Base-by-base conservation (phyloP, 2,113 vertebrate genomes). In the Gorsachius goisagi region DNA sequence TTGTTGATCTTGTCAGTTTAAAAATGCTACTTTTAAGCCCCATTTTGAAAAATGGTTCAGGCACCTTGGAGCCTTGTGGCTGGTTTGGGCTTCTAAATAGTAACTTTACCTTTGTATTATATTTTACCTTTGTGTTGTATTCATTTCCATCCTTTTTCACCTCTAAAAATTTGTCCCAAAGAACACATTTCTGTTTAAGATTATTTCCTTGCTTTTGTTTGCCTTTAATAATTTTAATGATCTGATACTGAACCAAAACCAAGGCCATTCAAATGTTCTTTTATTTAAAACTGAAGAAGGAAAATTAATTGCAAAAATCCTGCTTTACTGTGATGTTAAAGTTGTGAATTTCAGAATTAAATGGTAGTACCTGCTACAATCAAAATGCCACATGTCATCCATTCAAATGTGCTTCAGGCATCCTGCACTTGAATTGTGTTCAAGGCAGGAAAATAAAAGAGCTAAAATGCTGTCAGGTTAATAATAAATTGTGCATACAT, bases 401-500 rank as follows among this genome's bases (percentile, higher is more conserved):
- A 80, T 94, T 97, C 89, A 94, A 6, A 81, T 95, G 52, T 87
- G 64, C 94, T 97, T 97, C 82, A 93, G 66, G 77, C 66, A 83
- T 92, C 63, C 75, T 56, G 39, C 92, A 90, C 84, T 89, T 94
- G 76, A 83, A 95, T 66, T 78, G 23, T 84, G 53, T 83, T 39
- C 41, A 89, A 81, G 71, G 55, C 73, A 76, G 63, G 76, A 44
- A 87, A 97, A 88, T 49, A 93, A 95, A 90, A 95, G 62, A 97
- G 45, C 91, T 92, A 85, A 95, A 96, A 37, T 0, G 19, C 81
- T 96, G 96, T 95, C 96, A 97, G 71, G 77, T 95, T 94, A 96
- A 96, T 95, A 95, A 94, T 96, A 93, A 95, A 97, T 95, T 85
- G 91, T 89, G 81, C 91, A 85, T 93, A 93, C 95, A 92, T 89